Evolutionary conservation across 2,797 vertebrate species (phyloP).

Genomic region (Cetoscarus ocellatus): DNA sequence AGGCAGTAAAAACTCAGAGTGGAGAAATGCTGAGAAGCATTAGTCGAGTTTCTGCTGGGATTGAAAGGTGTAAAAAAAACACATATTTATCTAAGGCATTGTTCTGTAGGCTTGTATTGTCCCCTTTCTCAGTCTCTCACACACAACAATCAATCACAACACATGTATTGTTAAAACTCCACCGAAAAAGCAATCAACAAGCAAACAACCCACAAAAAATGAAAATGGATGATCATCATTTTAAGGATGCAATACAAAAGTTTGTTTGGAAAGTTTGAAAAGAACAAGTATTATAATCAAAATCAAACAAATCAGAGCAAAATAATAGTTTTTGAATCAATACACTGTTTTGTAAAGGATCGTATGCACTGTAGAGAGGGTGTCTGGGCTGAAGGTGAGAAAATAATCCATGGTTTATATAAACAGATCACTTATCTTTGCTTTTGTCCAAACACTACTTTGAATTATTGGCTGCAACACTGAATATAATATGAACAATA

Average conservation of each 20-base stretch:
- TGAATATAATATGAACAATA: too few relatives aligned
- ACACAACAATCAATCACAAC: constrained; percentile 4
- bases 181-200: constrained; percentile 6
- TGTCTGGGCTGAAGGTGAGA: too few relatives aligned
- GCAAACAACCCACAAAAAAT: background rate
- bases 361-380: too few relatives aligned
- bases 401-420: too few relatives aligned
- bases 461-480: too few relatives aligned
- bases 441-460: too few relatives aligned
- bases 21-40: constrained; percentile 27
- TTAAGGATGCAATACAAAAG: background rate
- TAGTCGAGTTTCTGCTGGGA: constrained; percentile 23
- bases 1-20: constrained; percentile 35
- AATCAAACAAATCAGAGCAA: too few relatives aligned
- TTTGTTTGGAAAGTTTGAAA: background rate
- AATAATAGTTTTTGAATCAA: too few relatives aligned
- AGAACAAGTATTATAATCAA: too few relatives aligned
- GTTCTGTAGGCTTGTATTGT: constrained; percentile 20
- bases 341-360: too few relatives aligned
- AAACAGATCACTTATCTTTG: too few relatives aligned
- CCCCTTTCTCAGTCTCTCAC: background rate
- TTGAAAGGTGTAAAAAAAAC: constrained; percentile 40
- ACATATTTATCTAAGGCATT: constrained; percentile 30
- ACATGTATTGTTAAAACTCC: constrained; percentile 5
- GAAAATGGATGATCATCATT: background rate